These are phyloP conservation scores for Neelides folsomi DNA, from an alignment of 2,888 invertebrate genomes.

Conservation along the genomic window DNA sequence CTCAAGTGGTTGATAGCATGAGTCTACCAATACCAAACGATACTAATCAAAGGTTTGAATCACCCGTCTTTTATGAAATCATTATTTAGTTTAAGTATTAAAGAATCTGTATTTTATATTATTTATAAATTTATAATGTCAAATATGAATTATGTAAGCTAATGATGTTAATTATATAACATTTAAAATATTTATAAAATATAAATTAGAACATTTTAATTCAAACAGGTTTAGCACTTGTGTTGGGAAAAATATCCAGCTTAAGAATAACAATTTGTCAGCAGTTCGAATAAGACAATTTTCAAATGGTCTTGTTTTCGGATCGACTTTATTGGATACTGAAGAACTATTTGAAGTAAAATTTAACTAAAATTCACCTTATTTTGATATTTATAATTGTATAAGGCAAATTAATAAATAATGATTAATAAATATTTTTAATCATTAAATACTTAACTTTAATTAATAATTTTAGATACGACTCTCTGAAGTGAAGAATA, in stretches of 20 bases:
- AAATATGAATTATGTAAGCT: too few relatives aligned
- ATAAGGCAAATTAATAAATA: too few relatives aligned
- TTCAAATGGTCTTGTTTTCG: slow-evolving; percentile 53
- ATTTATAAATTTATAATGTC: slow-evolving; percentile 43
- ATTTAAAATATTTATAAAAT: too few relatives aligned
- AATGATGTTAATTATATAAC: too few relatives aligned
- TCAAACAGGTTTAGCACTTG: slow-evolving; percentile 39
- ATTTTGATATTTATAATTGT: too few relatives aligned
- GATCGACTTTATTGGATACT: slow-evolving; percentile 54
- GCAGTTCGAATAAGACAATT: slow-evolving; percentile 50
- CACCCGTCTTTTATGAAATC: not conserved
- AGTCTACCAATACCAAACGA: slow-evolving; percentile 41
- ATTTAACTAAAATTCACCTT: not conserved
- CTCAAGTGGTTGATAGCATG: slow-evolving; percentile 34
- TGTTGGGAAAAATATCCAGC: slow-evolving; percentile 53
- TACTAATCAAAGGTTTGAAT: slow-evolving; percentile 37
- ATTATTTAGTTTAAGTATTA: not conserved
- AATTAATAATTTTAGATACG: too few relatives aligned
- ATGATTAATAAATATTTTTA: too few relatives aligned
- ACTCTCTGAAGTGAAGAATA: slow-evolving; percentile 48
- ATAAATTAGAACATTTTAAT: too few relatives aligned
- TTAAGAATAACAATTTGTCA: slow-evolving; percentile 53
- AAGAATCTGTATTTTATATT: slow-evolving; percentile 1
- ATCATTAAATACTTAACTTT: too few relatives aligned
- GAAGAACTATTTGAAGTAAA: slow-evolving; percentile 67